Conservation (phyloP, 2,113 vertebrate species). For the Girardinichthys multiradiatus region DNA sequence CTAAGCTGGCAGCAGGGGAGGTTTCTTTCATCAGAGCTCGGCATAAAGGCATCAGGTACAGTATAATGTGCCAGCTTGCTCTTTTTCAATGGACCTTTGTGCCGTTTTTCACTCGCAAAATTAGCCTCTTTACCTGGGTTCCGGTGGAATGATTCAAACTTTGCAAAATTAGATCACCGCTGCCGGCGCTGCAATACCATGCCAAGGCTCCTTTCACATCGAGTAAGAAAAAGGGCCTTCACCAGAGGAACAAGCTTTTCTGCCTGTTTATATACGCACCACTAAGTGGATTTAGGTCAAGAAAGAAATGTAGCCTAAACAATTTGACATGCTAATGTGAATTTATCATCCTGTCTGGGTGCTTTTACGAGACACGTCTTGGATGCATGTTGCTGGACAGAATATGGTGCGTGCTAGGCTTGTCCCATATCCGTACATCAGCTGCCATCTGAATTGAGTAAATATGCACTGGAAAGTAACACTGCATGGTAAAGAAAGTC, state of each 20-base stretch:
- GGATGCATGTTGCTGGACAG: constrained; percentile 1
- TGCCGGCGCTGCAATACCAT: constrained; percentile 44
- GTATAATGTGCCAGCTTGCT: constrained; percentile 50
- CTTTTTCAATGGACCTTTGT: constrained; percentile 56
- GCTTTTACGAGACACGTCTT: constrained; percentile 18
- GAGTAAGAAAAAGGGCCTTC: constrained; percentile 49
- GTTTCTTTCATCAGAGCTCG: constrained; percentile 67
- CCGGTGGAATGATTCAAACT: constrained; percentile 68
- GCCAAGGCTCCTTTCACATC: constrained; percentile 61
- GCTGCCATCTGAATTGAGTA: constrained; percentile 7
- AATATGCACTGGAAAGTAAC: constrained; percentile 7
- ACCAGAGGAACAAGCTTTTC: constrained; percentile 72
- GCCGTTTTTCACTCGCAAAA: constrained; percentile 47
- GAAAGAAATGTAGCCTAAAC: constrained; percentile 53
- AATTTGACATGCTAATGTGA: constrained; percentile 54
- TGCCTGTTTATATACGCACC: constrained; percentile 60
- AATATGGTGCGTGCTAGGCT: not conserved
- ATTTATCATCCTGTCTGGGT: not conserved
- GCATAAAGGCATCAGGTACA: constrained; percentile 59
- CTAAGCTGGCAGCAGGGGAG: constrained; percentile 55
- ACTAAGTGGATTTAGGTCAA: constrained; percentile 64
- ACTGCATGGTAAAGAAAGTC: constrained; percentile 14
- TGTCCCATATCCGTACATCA: not conserved
- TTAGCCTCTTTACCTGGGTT: constrained; percentile 54
- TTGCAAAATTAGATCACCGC: constrained; percentile 70